Evolutionary conservation across 1,140 invertebrate genomes (phyloP).

Genomic region (Drosophila arawakana): DNA sequence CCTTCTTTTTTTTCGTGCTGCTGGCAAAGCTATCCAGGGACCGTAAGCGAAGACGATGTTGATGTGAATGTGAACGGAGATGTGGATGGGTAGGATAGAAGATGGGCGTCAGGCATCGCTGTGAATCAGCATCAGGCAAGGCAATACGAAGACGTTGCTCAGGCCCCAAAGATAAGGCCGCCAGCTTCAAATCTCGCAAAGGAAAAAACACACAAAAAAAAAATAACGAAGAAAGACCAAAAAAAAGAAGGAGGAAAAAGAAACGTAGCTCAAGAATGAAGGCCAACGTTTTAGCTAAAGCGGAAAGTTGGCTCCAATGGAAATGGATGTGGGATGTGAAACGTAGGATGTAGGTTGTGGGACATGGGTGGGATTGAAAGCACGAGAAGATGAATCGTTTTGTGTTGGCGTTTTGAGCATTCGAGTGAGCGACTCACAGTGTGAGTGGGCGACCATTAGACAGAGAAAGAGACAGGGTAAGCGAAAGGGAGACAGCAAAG

Average conservation of each 20-base stretch:
- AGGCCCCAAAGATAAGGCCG: conserved; percentile 46
- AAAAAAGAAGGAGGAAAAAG: conserved; percentile 26
- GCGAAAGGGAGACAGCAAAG: neutral
- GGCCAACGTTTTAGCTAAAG: conserved; percentile 67
- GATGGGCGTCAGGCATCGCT: conserved; percentile 39
- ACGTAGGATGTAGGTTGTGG: neutral
- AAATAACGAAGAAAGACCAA: conserved; percentile 21
- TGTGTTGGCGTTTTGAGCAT: conserved; percentile 79
- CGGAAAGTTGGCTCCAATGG: conserved; percentile 59
- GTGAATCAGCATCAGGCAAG: conserved; percentile 53
- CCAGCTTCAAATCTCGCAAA: conserved; percentile 59
- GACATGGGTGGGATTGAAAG: conserved; percentile 55
- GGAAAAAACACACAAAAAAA: conserved; percentile 24
- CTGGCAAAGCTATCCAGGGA: conserved; percentile 49
- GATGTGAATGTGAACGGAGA: neutral
- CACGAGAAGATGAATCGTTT: conserved; percentile 79
- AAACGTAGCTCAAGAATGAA: conserved; percentile 61
- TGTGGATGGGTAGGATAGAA: neutral
- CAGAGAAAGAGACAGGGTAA: neutral
- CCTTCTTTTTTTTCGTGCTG: conserved; percentile 65
- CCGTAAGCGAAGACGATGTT: conserved; percentile 51
- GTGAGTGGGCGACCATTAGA: conserved; percentile 42
- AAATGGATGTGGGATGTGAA: conserved; percentile 6
- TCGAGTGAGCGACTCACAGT: conserved; percentile 61
- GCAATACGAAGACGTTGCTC: conserved; percentile 44